phyloP scores from a whole-genome alignment of 1,140 invertebrate genomes.

The Pentalonia nigronervosa region DNA sequence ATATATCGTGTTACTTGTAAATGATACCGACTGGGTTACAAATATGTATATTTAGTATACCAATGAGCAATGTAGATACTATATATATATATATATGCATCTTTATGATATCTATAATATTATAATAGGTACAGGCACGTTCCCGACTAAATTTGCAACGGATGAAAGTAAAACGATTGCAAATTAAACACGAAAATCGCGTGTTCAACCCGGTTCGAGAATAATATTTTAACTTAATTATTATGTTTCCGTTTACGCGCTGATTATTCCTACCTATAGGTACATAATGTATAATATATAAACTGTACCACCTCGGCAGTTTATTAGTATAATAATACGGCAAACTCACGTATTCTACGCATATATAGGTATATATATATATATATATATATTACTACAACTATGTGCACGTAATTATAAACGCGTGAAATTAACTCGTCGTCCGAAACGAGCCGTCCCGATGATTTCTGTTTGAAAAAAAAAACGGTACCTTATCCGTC shows the following conservation, averaged over 20 bases:
- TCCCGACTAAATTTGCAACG: not conserved
- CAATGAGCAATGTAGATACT: not conserved
- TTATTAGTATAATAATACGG: not conserved
- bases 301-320: not conserved
- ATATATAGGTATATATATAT: not conserved
- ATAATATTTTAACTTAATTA: not conserved
- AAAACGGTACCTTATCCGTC: not conserved
- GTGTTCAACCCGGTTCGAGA: not conserved
- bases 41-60: not conserved
- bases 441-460: not conserved
- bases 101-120: not conserved
- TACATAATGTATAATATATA: not conserved
- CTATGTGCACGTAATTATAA: not conserved
- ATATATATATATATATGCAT: too few species aligned
- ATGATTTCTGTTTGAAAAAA: not conserved
- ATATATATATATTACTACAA: not conserved
- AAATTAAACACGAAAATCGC: not conserved
- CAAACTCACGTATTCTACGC: not conserved
- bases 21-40: not conserved
- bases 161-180: not conserved
- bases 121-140: not conserved
- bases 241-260: not conserved
- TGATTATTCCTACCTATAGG: not conserved
- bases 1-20: constrained; percentile 10
- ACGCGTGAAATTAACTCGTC: not conserved